These are phyloP conservation scores for Leptobrachium leishanense DNA, from an alignment of 2,113 vertebrate species.

Conservation along the genomic window DNA sequence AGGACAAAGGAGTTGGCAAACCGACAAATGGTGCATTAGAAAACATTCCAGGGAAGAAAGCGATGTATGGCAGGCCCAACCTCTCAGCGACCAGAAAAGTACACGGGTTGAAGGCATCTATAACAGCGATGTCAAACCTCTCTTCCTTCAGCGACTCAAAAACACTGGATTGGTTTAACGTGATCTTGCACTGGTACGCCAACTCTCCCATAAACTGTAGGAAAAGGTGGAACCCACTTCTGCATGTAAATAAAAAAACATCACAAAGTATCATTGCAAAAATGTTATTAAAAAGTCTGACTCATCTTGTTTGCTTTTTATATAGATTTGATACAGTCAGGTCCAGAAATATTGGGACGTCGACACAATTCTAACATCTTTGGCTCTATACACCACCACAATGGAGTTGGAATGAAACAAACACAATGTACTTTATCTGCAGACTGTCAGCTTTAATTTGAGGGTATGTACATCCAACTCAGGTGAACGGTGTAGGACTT, in stretches of 20 bases:
- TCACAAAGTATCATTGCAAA: neutral
- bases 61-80: slow-evolving; percentile 51
- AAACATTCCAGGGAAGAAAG: slow-evolving; percentile 48
- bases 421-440: no score
- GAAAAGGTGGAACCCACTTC: slow-evolving; percentile 49
- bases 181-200: slow-evolving; percentile 59
- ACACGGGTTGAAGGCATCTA: slow-evolving; percentile 66
- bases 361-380: no score
- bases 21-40: slow-evolving; percentile 49
- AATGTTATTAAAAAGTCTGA: neutral
- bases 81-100: slow-evolving; percentile 61
- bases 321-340: no score
- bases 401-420: no score
- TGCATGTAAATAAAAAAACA: slow-evolving; percentile 48
- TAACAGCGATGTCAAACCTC: slow-evolving; percentile 53
- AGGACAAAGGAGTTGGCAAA: slow-evolving; percentile 55
- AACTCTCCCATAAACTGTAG: slow-evolving; percentile 52
- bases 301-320: no score
- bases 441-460: no score
- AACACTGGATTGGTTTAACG: slow-evolving; percentile 54
- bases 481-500: no score
- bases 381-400: no score
- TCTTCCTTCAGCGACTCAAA: slow-evolving; percentile 58
- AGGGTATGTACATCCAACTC: no score
- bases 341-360: no score